A percentile compares a stretch with the other conserved stretches of the same genome.
phyloP scores from a whole-genome alignment of 2,888 invertebrate genomes.

The Nasonia oneida region DNA sequence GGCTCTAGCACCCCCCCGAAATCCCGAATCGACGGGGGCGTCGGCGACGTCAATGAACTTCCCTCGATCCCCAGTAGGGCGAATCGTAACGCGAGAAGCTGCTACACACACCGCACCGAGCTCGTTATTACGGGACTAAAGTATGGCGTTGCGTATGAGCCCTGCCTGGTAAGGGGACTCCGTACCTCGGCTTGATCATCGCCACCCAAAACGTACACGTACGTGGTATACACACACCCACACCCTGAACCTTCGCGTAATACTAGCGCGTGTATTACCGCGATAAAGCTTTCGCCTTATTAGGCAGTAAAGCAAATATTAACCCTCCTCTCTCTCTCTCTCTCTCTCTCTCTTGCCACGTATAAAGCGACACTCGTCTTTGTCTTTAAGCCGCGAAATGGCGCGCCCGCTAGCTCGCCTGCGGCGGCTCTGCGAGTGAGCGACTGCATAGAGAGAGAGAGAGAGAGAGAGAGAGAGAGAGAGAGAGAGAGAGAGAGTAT shows the following conservation, averaged over 20 bases:
- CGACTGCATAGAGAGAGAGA: neutral
- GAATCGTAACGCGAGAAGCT: neutral
- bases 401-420: neutral
- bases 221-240: no score
- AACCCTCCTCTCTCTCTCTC: neutral
- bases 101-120: neutral
- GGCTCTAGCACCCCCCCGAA: neutral
- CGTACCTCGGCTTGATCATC: neutral
- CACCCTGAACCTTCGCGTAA: neutral
- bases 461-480: no score
- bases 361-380: slow-evolving; percentile 17
- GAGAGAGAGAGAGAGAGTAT: neutral
- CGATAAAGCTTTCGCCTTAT: slow-evolving; percentile 56
- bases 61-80: neutral
- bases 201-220: neutral
- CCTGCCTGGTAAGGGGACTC: neutral
- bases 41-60: neutral
- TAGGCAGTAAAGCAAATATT: slow-evolving; percentile 57
- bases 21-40: neutral
- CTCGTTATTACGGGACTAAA: neutral
- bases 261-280: slow-evolving; percentile 17
- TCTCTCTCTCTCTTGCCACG: neutral
- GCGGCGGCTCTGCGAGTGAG: neutral
- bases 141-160: neutral
- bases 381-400: slow-evolving; percentile 38